Percentiles rank a stretch among this genome's conserved stretches.
Conservation (phyloP, 2,113 vertebrate species). For the Aldabrachelys gigantea region DNA sequence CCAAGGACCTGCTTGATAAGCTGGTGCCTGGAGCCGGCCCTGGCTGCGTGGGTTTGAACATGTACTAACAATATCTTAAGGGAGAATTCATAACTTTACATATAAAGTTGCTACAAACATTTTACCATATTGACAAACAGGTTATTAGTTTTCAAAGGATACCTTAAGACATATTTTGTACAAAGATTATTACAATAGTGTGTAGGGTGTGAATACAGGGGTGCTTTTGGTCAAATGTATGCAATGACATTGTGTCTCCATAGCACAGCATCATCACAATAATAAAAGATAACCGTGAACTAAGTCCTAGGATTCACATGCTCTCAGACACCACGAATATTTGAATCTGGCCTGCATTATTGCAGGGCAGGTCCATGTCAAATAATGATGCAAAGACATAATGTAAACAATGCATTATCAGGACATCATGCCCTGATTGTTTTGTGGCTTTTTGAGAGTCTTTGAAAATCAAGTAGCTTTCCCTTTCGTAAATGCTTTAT, state of each 20-base stretch:
- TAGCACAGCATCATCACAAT: neutral
- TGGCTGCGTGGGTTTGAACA: neutral
- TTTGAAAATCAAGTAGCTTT: neutral
- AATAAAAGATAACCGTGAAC: neutral
- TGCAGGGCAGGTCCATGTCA: neutral
- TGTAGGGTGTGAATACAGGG: neutral
- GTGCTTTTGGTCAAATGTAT: neutral
- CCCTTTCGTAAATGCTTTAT: neutral
- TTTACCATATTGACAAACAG: neutral
- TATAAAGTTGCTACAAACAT: neutral
- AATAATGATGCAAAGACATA: neutral
- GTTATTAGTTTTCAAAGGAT: neutral
- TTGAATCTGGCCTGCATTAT: neutral
- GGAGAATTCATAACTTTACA: neutral
- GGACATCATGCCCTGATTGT: neutral
- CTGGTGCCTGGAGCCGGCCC: too few species aligned
- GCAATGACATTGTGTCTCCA: neutral
- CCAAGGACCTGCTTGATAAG: too few species aligned
- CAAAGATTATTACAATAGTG: neutral
- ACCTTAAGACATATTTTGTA: neutral
- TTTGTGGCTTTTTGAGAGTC: neutral
- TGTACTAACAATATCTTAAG: neutral
- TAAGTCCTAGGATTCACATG: neutral
- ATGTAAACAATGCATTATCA: neutral
- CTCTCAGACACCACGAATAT: neutral